Conservation (phyloP, 2,888 invertebrate genomes). For the Spodoptera littoralis region DNA sequence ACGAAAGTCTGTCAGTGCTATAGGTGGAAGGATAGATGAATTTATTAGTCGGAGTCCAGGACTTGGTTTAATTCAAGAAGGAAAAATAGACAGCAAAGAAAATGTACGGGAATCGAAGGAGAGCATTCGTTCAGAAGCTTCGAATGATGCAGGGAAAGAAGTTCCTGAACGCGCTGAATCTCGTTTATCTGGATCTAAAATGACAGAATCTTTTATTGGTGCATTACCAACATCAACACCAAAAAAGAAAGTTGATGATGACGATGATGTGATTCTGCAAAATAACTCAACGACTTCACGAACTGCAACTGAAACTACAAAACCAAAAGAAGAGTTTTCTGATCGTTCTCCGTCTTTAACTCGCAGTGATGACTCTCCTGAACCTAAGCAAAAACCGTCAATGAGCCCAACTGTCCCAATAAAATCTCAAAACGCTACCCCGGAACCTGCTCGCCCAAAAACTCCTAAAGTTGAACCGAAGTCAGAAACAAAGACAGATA, state of each 20-base stretch:
- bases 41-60: constrained; percentile 77
- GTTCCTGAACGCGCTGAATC: constrained; percentile 81
- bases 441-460: constrained; percentile 79
- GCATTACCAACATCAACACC: constrained; percentile 74
- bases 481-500: constrained; percentile 63
- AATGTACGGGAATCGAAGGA: constrained; percentile 82
- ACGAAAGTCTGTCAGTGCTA: constrained; percentile 84
- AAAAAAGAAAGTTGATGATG: constrained; percentile 80
- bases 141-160: constrained; percentile 72
- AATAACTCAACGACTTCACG: constrained; percentile 68
- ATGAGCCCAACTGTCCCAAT: constrained; percentile 64
- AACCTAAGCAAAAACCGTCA: constrained; percentile 74
- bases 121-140: constrained; percentile 77
- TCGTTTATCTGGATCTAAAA: constrained; percentile 82
- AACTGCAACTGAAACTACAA: constrained; percentile 59
- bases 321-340: constrained; percentile 74
- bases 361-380: constrained; percentile 86
- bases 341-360: constrained; percentile 86
- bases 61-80: constrained; percentile 84
- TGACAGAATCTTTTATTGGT: constrained; percentile 86
- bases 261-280: constrained; percentile 83
- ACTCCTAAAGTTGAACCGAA: constrained; percentile 77
- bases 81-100: constrained; percentile 81
- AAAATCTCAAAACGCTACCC: constrained; percentile 72
- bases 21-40: constrained; percentile 82